Evolutionary conservation across 2,888 invertebrate genomes (phyloP), one percentile per base, ranked within the genome.

Genomic region (Machimus atricapillus): DNA sequence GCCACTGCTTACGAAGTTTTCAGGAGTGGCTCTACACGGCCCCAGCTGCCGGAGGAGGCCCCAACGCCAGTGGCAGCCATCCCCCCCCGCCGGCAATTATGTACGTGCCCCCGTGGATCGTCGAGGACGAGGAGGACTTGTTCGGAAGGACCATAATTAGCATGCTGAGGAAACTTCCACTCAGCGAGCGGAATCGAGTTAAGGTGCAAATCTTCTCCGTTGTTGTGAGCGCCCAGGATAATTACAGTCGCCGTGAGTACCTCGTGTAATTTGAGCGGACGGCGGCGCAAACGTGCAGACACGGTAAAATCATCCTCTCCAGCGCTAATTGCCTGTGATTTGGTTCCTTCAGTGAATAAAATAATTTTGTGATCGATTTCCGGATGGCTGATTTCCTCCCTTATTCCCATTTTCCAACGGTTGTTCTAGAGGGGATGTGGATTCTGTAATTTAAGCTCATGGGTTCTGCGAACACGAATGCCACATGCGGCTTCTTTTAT

Each of bases 111-210:
- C 78, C 78, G 40, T 86, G 86, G 87, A 31, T 83, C 19, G 87
- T 86, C 8, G 86, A 87, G 34, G 87, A 87, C 34, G 86, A 87
- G 74, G 87, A 87, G 43, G 77, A 87, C 40, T 52, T 87, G 16
- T 87, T 86, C 52, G 88, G 87, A n/a, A 43, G 87, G 43, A 87
- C 88, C 2, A 87, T 88, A n/a, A 81, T 85, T 31, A 87, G 58
- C 46, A 88, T 88, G 88, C 31, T 88, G 16, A 43, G 81, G 27
- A 74, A 85, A 52, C 43, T 88, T 7, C 87, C 88, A 31, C 83
- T 73, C 9, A 77, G n/a, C 23, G 87, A 88, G 43, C 52, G 79
- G 31, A 88, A 88, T 74, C 78, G 52, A 23, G 7, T 88, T 8
- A 88, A 88, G 73, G 78, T 85, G 31, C 85, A 88, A 43, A 87